Conservation (phyloP, 92 coral and sea anemone species). For the Porites evermanni region DNA sequence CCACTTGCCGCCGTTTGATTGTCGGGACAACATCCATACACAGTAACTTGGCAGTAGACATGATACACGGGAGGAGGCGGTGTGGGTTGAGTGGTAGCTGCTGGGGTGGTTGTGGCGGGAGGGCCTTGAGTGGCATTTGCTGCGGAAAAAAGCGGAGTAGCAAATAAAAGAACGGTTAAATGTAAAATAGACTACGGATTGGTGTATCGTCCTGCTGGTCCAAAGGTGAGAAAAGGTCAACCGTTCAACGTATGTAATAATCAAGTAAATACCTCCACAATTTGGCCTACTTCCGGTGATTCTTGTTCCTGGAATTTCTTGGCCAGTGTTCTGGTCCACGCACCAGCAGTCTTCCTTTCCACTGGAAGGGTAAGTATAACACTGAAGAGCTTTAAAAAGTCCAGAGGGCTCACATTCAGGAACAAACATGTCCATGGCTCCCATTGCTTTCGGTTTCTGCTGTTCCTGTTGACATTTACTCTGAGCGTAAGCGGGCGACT, state of each 20-base stretch:
- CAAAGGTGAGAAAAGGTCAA: too few species aligned
- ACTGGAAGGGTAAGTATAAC: constrained; percentile 74
- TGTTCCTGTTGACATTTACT: constrained; percentile 72
- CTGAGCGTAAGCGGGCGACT: not conserved
- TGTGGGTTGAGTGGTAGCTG: constrained; percentile 29
- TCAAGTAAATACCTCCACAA: constrained; percentile 59
- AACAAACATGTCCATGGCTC: constrained; percentile 77
- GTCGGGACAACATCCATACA: constrained; percentile 94
- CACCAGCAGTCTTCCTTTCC: constrained; percentile 90
- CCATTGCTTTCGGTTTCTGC: constrained; percentile 30
- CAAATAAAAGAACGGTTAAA: not conserved
- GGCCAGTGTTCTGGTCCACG: constrained; percentile 82
- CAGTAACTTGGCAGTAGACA: constrained; percentile 67
- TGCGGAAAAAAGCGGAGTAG: not conserved
- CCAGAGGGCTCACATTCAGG: constrained; percentile 84
- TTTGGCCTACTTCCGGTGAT: constrained; percentile 60
- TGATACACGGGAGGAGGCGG: constrained; percentile 61
- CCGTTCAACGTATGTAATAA: not conserved
- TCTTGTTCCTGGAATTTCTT: constrained; percentile 77
- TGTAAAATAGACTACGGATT: too few species aligned
- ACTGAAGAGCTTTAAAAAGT: constrained; percentile 74
- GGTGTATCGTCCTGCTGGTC: too few species aligned
- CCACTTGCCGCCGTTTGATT: constrained; percentile 81
- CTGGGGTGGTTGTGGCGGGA: constrained; percentile 8
- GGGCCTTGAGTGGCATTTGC: constrained; percentile 19